Base-by-base conservation (phyloP, 2,888 invertebrate species). In the Pammene aurita region DNA sequence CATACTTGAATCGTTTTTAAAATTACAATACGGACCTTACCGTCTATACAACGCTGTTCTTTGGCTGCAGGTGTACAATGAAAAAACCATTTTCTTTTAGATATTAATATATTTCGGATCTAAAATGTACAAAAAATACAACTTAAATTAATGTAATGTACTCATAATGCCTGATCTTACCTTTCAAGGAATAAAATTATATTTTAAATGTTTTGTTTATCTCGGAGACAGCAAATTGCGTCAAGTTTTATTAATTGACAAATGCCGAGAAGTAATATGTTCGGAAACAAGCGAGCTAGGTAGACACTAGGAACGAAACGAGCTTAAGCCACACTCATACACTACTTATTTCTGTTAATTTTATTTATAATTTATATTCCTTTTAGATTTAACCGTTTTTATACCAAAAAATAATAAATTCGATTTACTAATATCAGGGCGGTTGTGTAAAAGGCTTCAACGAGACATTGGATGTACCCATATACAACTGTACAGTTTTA, bases 61-160 rank as follows among this genome's bases (percentile, higher is more conserved):
- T 26, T 26, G 26, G 2, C 26, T 26, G 1, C 26, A 26, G 26
- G 26, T 26, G 26, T 26, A 26, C 26, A 26, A 26, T 26, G 26
- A 72, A 88, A 87, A 88, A 84, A 78, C 34, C 82, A 78, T 72
- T 78, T 73, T 83, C 81, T 88, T 93, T 92, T 92, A 93, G 92
- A 93, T 93, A 93, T 93, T 93, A 93, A 94, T 94, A 94, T 94
- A 94, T 94, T 94, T 94, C 93, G 94, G 94, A 94, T 94, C 94
- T 94, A 94, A 94, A 94, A 94, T 94, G 94, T 94, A 94, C 94
- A 94, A 94, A 94, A 94, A 94, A 94, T 94, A 94, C 94, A 94
- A 94, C 91, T 94, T 94, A 94, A 94, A 89, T 78, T 86, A 86
- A 93, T 92, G 91, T 93, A 93, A 93, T 94, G 94, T 94, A 94